A percentile compares a stretch with the other conserved stretches of the same genome.
phyloP scores from a whole-genome alignment of 2,888 invertebrate genomes.

The Mystacides longicornis region DNA sequence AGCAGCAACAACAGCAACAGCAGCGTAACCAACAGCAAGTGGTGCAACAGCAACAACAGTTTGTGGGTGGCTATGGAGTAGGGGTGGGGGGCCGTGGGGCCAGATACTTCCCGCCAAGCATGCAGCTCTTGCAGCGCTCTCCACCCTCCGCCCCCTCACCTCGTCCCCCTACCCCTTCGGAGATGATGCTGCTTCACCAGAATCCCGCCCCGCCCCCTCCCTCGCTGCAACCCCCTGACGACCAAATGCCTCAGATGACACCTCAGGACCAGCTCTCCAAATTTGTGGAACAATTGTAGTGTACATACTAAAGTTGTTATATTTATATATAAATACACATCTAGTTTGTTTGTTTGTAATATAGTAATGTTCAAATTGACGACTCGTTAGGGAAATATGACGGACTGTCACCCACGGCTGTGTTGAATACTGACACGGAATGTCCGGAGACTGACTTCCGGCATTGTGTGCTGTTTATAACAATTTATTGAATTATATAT shows the following conservation, averaged over 20 bases:
- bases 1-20: slow-evolving; percentile 27
- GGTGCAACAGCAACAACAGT: slow-evolving; percentile 31
- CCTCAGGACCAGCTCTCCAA: slow-evolving; percentile 93
- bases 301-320: slow-evolving; percentile 29
- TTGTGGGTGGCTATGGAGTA: slow-evolving; percentile 31
- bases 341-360: slow-evolving; percentile 8
- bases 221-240: slow-evolving; percentile 44
- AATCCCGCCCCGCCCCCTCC: slow-evolving; percentile 68
- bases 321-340: neutral
- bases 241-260: slow-evolving; percentile 71
- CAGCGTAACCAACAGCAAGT: slow-evolving; percentile 36
- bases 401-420: slow-evolving; percentile 23
- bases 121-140: slow-evolving; percentile 52
- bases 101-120: slow-evolving; percentile 40
- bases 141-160: slow-evolving; percentile 67
- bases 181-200: slow-evolving; percentile 74
- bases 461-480: slow-evolving; percentile 23
- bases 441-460: slow-evolving; percentile 13
- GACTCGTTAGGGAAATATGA: slow-evolving; percentile 23
- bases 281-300: slow-evolving; percentile 94
- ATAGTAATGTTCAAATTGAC: slow-evolving; percentile 15
- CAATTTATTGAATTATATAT: slow-evolving; percentile 14
- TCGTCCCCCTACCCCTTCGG: slow-evolving; percentile 60
- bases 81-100: slow-evolving; percentile 39
- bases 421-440: slow-evolving; percentile 22